Conservation (phyloP, 2,797 vertebrate species). For the Diplodus sargus region DNA sequence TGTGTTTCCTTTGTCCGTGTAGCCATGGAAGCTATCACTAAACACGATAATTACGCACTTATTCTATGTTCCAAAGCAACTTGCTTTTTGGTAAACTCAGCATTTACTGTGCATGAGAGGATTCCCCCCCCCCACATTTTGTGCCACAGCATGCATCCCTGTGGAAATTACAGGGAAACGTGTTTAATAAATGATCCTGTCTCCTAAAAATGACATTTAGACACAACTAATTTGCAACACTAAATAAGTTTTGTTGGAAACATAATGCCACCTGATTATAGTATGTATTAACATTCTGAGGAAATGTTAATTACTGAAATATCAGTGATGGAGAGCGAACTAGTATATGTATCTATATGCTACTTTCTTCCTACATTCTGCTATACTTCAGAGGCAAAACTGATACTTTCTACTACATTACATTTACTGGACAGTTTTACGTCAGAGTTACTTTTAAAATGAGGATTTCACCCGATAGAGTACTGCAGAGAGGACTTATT, state of each 20-base stretch:
- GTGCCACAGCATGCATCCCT: constrained; percentile 56
- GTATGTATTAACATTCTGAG: constrained; percentile 14
- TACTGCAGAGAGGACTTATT: too few species aligned
- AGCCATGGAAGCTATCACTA: constrained; percentile 58
- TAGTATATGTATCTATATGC: too few species aligned
- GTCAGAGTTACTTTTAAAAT: too few species aligned
- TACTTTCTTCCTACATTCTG: too few species aligned
- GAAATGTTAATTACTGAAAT: constrained; percentile 9
- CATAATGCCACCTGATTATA: not conserved
- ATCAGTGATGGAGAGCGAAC: too few species aligned
- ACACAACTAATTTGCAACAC: constrained; percentile 35
- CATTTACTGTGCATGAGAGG: constrained; percentile 59
- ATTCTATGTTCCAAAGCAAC: constrained; percentile 54
- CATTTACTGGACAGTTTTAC: too few species aligned
- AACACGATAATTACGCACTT: constrained; percentile 59
- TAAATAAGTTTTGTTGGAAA: constrained; percentile 39
- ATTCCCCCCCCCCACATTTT: constrained; percentile 41
- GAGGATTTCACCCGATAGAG: too few species aligned
- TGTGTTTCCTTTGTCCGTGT: constrained; percentile 37
- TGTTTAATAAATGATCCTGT: constrained; percentile 52
- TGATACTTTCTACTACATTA: too few species aligned
- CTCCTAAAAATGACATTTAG: constrained; percentile 47
- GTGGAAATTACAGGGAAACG: constrained; percentile 62
- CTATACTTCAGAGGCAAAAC: too few species aligned
- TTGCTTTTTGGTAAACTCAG: constrained; percentile 65